Conservation (phyloP, 2,113 vertebrate genomes). For the Pomatorhinus ruficollis region DNA sequence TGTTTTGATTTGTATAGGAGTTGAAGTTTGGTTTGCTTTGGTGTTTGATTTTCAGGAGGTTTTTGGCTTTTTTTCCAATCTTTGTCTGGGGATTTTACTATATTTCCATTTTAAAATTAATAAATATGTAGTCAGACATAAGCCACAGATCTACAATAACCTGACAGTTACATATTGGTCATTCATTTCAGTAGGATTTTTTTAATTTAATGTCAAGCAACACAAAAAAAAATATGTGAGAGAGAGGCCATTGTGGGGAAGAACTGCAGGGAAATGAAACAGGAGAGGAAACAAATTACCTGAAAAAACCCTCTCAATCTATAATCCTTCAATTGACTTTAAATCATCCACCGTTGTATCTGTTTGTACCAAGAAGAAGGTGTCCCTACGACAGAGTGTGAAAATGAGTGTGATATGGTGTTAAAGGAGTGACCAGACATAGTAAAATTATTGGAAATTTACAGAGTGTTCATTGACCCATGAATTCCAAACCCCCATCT, state of each 20-base stretch:
- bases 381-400: not conserved
- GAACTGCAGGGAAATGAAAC: not conserved
- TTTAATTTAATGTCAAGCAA: not conserved
- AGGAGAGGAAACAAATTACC: not conserved
- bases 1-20: not conserved
- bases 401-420: not conserved
- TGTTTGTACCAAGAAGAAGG: not conserved
- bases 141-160: not conserved
- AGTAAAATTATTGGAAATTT: not conserved
- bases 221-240: not conserved
- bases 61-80: not conserved
- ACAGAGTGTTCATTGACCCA: accelerated
- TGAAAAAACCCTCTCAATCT: not conserved
- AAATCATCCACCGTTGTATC: not conserved
- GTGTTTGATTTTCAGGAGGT: not conserved
- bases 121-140: not conserved
- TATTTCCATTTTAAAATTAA: not conserved
- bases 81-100: not conserved
- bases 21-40: not conserved
- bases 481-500: not conserved
- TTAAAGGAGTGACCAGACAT: not conserved
- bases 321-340: not conserved
- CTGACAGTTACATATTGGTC: not conserved
- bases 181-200: not conserved
- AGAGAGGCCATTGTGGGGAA: not conserved